These are phyloP conservation scores for Oscheius sp. DNA, from an alignment of 2,888 invertebrate genomes.

Conservation along the genomic window DNA sequence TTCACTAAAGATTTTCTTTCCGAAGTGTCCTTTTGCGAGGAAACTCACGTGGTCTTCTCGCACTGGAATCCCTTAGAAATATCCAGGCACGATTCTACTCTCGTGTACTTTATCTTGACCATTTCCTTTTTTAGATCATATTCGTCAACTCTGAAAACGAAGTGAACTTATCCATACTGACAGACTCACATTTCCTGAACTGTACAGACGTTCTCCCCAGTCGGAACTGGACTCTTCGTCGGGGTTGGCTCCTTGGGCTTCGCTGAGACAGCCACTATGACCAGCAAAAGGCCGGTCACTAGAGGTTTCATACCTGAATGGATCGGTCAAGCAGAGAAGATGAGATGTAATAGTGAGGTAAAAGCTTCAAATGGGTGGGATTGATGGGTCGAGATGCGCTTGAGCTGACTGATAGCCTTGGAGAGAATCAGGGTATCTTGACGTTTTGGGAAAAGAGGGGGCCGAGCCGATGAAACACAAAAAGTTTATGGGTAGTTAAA, in stretches of 20 bases:
- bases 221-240: conserved; percentile 37
- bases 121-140: conserved; percentile 53
- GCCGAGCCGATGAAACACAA: too few relatives aligned
- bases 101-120: conserved; percentile 44
- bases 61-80: conserved; percentile 63
- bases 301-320: conserved; percentile 29
- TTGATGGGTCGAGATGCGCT: too few relatives aligned
- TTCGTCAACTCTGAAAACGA: conserved; percentile 48
- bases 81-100: conserved; percentile 59
- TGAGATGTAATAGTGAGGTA: too few relatives aligned
- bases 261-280: conserved; percentile 11
- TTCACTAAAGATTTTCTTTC: conserved; percentile 40
- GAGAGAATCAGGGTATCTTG: too few relatives aligned
- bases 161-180: not conserved
- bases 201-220: conserved; percentile 59
- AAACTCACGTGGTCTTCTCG: conserved; percentile 51
- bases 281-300: conserved; percentile 24
- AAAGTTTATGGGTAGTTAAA: too few relatives aligned
- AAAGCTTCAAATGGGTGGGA: too few relatives aligned
- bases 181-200: conserved; percentile 44
- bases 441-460: too few relatives aligned
- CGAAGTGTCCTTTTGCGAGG: too few relatives aligned
- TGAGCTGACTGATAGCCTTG: too few relatives aligned
- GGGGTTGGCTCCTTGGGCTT: conserved; percentile 11
- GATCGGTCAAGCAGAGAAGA: too few relatives aligned